A percentile compares a stretch with the other conserved stretches of the same genome.
phyloP scores from a whole-genome alignment of 2,888 invertebrate species.

The Spatulosminthurus flaviceps region DNA sequence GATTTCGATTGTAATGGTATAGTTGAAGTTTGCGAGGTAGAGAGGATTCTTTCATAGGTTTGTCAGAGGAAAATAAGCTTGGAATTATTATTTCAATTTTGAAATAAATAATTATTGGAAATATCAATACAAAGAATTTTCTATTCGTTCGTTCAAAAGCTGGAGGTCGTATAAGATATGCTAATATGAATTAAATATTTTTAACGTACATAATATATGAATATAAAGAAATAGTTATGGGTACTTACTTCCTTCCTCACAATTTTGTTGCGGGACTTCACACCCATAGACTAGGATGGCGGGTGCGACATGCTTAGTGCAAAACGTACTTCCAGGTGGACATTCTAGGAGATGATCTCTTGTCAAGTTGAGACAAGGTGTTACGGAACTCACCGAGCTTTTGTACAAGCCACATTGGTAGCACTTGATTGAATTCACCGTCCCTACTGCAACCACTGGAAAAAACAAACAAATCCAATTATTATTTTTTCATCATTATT shows the following conservation, averaged over 20 bases:
- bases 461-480: constrained; percentile 25
- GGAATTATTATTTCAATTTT: no score
- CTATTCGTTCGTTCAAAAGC: no score
- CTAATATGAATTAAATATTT: no score
- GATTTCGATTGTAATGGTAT: no score
- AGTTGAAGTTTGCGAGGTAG: no score
- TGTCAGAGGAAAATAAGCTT: no score
- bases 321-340: constrained; percentile 55
- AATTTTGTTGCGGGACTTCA: constrained; percentile 49
- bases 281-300: constrained; percentile 62
- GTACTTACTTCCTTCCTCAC: constrained; percentile 62
- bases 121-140: no score
- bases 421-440: constrained; percentile 59
- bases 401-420: constrained; percentile 62
- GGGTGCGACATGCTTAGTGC: constrained; percentile 62
- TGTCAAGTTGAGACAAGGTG: constrained; percentile 62
- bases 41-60: no score
- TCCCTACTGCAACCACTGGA: constrained; percentile 55
- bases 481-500: constrained; percentile 3
- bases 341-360: constrained; percentile 54
- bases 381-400: constrained; percentile 57
- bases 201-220: neutral
- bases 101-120: no score
- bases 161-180: no score
- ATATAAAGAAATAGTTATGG: neutral